A percentile compares a stretch with the other conserved stretches of the same genome.
phyloP scores from a whole-genome alignment of 64 coral and sea anemone species.

The Catalaphyllia jardinei region DNA sequence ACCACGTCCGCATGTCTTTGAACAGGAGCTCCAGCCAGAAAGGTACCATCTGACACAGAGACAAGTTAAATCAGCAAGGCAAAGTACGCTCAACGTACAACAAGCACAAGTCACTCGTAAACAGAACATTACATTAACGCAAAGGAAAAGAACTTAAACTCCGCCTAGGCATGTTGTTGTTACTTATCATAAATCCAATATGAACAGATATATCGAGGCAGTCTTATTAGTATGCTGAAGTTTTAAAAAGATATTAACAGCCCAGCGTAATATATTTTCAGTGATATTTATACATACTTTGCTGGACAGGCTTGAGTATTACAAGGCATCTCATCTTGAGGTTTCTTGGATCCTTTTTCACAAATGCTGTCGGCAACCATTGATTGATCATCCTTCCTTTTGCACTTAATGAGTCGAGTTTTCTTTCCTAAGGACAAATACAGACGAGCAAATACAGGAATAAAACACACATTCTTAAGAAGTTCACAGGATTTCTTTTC shows the following conservation, averaged over 20 bases:
- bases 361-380: constrained; percentile 1
- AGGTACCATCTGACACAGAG: constrained; percentile 15
- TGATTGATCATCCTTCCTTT: constrained; percentile 19
- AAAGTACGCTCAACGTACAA: neutral
- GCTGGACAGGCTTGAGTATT: neutral
- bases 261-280: too few relatives aligned
- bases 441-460: neutral
- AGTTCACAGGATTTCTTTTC: too few relatives aligned
- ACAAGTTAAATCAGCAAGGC: neutral
- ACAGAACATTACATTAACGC: neutral
- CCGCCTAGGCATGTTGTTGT: neutral
- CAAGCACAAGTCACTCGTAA: neutral
- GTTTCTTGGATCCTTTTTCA: neutral
- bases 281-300: neutral
- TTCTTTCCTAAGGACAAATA: neutral
- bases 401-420: neutral
- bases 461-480: neutral
- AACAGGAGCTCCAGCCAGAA: constrained; percentile 16
- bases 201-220: too few relatives aligned
- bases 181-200: too few relatives aligned
- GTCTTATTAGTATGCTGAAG: too few relatives aligned
- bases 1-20: constrained; percentile 12
- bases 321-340: neutral
- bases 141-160: neutral
- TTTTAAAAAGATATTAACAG: too few relatives aligned